Conservation (phyloP, 2,797 vertebrate species). For the Tokudaia tokunoshimensis region DNA sequence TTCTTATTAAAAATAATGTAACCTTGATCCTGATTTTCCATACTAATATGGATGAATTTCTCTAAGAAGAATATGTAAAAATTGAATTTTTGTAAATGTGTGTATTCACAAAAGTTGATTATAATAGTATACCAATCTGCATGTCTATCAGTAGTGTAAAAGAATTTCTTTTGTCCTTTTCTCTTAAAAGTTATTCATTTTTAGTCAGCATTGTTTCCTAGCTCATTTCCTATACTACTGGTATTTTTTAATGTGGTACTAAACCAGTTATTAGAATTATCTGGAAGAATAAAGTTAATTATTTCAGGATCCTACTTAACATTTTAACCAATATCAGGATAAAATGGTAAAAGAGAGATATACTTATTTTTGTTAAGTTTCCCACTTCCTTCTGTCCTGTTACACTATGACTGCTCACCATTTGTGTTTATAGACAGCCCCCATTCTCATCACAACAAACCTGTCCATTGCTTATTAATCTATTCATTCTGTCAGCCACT, state of each 20-base stretch:
- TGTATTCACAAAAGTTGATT: not conserved
- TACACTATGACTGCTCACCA: not conserved
- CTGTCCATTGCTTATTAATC: not conserved
- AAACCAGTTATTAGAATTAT: not conserved
- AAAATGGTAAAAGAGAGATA: not conserved
- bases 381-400: not conserved
- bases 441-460: conserved; percentile 10
- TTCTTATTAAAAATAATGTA: conserved; percentile 19
- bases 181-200: conserved; percentile 2
- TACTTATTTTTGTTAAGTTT: conserved; percentile 1
- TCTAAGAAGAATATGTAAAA: not conserved
- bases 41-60: not conserved
- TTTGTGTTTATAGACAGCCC: not conserved
- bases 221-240: not conserved
- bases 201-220: not conserved
- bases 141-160: not conserved
- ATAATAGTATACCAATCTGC: not conserved
- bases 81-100: not conserved
- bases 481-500: conserved; percentile 29
- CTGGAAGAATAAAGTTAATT: not conserved
- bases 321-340: not conserved
- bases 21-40: not conserved
- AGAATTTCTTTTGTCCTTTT: not conserved
- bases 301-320: not conserved
- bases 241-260: not conserved